Evolutionary conservation across 2,797 vertebrate genomes (phyloP), one percentile per base, ranked within the genome.

Genomic region (Acipenser oxyrinchus): DNA sequence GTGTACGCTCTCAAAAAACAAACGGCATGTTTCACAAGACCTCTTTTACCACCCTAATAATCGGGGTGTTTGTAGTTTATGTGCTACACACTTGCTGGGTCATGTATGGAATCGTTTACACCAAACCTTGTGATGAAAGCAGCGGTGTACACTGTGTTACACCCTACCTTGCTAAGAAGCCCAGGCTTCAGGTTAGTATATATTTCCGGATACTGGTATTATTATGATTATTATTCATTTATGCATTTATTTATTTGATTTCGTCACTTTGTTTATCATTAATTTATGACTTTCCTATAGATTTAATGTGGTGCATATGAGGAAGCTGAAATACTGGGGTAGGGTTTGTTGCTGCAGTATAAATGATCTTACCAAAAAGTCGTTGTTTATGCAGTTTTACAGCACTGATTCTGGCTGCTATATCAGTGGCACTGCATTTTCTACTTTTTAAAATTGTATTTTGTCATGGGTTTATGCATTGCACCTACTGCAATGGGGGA

Each of bases 1-100:
- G 52, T 55, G n/a, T n/a, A 9, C 52, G 52, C 52, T 10, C 9
- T 55, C 52, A 55, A 55, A 55, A 55, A 55, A 37, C 2, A 37
- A 37, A 37, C 48, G 73, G 83, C 72, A 71, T 77, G 51, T 70
- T 72, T 7, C 83, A 82, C 59, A 77, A 78, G 73, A 83, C 83
- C 86, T 92, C 93, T 66, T 77, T 94, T 72, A 91, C 92, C 18
- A 91, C 92, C 80, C 83, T 97, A 76, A 88, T 93, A 71, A 85
- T 93, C 74, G 95, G 94, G 60, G 92, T 96, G 74, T 94, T 98
- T 70, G 87, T 92, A 75, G 90, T 95, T 1, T 98, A 98, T 69
- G 89, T 91, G 83, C 87, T 86, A 53, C 94, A 98, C 87, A 97
- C 93, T 23, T 95, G 92, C 81, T 98, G 94, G 95, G 89, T 97